phyloP scores from a whole-genome alignment of 1,140 invertebrate species.

The Spodoptera litura region DNA sequence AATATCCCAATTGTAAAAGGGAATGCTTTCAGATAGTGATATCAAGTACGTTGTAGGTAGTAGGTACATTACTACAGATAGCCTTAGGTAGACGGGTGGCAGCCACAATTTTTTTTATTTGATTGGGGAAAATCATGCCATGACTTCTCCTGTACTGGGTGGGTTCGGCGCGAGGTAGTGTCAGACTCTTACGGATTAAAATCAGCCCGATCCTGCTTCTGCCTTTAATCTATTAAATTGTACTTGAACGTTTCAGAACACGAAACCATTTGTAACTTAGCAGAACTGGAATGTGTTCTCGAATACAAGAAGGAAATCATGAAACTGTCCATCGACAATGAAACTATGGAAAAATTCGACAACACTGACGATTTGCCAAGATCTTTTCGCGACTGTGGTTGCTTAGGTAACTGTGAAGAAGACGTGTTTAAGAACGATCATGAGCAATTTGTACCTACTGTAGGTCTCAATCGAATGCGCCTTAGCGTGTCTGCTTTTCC shows the following conservation, averaged over 20 bases:
- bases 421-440: conserved; percentile 73
- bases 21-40: too few relatives aligned
- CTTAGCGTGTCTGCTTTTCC: conserved; percentile 72
- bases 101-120: too few relatives aligned
- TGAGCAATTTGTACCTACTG: conserved; percentile 57
- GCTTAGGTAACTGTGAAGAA: conserved; percentile 68
- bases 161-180: too few relatives aligned
- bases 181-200: too few relatives aligned
- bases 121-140: too few relatives aligned
- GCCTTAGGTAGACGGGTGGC: too few relatives aligned
- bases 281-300: conserved; percentile 66
- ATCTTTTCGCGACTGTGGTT: conserved; percentile 68
- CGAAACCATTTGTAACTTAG: conserved; percentile 70
- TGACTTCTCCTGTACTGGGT: too few relatives aligned
- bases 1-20: too few relatives aligned
- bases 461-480: conserved; percentile 56
- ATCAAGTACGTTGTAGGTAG: too few relatives aligned
- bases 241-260: conserved; percentile 56
- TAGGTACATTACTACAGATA: too few relatives aligned
- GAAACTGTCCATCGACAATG: conserved; percentile 59
- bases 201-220: too few relatives aligned
- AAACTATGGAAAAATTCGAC: conserved; percentile 57
- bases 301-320: conserved; percentile 69
- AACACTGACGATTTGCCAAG: conserved; percentile 61
- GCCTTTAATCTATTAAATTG: too few relatives aligned